Conservation (phyloP, 2,797 vertebrate genomes). For the Anguilla marmorata region DNA sequence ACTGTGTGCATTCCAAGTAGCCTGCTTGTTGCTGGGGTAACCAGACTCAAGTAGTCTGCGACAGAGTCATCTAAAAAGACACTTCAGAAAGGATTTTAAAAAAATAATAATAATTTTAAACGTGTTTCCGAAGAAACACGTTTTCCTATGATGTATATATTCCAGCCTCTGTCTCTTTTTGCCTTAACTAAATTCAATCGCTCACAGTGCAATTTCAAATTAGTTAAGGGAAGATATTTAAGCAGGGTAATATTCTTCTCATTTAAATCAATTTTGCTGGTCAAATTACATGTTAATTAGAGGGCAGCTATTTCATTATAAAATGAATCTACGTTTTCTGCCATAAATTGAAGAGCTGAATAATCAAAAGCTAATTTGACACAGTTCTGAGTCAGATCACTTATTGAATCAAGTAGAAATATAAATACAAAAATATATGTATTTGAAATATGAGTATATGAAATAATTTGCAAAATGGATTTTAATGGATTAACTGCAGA, state of each 20-base stretch:
- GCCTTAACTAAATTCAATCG: not conserved
- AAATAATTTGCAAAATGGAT: not conserved
- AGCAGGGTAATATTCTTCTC: not conserved
- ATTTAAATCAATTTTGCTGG: not conserved
- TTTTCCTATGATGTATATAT: not conserved
- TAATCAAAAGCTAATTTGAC: not conserved
- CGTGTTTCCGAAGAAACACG: not conserved
- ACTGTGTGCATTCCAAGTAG: not conserved
- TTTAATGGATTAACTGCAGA: not conserved
- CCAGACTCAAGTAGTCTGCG: slow-evolving; percentile 1
- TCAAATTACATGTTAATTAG: not conserved
- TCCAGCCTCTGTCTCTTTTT: not conserved
- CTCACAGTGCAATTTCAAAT: not conserved
- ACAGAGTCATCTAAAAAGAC: not conserved
- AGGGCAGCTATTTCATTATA: not conserved
- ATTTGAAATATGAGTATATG: not conserved
- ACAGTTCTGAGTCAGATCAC: not conserved
- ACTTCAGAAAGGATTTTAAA: not conserved
- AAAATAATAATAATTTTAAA: not conserved
- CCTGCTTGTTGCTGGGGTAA: slow-evolving; percentile 13
- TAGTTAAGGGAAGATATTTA: not conserved
- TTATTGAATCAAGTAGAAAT: not conserved
- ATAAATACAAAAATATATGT: not conserved
- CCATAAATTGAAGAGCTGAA: not conserved
- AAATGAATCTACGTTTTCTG: not conserved